These are phyloP conservation scores for Chroicocephalus ridibundus DNA, from an alignment of 2,113 vertebrate genomes.

Conservation along the genomic window DNA sequence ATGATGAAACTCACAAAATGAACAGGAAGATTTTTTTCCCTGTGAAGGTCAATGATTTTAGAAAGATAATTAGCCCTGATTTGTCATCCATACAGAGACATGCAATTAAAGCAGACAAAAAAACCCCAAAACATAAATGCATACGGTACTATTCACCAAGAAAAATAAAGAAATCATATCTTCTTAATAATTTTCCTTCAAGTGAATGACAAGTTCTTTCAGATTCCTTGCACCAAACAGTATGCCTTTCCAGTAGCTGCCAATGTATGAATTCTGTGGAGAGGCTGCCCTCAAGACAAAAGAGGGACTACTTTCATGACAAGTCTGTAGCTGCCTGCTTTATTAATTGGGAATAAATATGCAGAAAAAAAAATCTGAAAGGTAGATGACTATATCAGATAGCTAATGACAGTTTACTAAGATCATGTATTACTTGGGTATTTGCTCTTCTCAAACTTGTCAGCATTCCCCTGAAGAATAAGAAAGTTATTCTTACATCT, in stretches of 20 bases:
- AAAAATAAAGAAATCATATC: background rate
- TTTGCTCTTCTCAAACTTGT: background rate
- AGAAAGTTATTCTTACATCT: background rate
- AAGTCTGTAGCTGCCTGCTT: background rate
- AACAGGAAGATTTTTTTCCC: background rate
- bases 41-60: background rate
- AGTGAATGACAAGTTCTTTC: background rate
- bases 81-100: background rate
- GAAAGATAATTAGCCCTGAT: background rate
- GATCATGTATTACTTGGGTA: background rate
- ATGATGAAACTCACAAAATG: background rate
- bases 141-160: background rate
- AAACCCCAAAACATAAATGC: fast-evolving
- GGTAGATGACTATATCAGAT: background rate
- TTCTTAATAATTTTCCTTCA: background rate
- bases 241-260: background rate
- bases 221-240: background rate
- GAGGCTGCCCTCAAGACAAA: background rate
- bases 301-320: background rate
- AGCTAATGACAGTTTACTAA: background rate
- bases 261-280: background rate
- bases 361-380: background rate
- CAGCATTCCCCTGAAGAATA: background rate
- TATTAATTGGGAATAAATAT: background rate
- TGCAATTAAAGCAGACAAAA: background rate